phyloP scores from a whole-genome alignment of 2,797 vertebrate genomes.

The Sylvilagus floridanus region DNA sequence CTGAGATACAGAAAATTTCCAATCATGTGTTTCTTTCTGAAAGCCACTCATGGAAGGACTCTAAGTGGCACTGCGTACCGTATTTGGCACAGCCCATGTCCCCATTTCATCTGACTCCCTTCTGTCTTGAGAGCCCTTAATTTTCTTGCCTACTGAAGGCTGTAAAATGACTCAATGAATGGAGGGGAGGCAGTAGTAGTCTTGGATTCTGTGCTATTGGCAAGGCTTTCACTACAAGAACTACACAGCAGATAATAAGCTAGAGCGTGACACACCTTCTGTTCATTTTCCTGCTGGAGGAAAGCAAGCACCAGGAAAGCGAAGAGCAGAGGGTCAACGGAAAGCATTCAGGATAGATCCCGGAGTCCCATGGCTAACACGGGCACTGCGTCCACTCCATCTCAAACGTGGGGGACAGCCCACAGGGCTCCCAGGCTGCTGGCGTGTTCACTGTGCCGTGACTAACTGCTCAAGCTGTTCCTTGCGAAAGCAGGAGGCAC shows the following conservation, averaged over 20 bases:
- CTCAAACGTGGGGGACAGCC: not conserved
- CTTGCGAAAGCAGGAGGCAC: not conserved
- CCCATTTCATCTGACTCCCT: not conserved
- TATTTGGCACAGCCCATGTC: not conserved
- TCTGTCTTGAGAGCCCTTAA: conserved; percentile 10
- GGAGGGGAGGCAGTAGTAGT: not conserved
- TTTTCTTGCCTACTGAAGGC: conserved; percentile 26
- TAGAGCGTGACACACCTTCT: not conserved
- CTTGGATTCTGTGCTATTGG: not conserved
- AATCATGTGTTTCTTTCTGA: not conserved
- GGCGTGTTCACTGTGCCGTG: not conserved
- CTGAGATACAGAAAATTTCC: not conserved
- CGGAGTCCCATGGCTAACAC: fast-evolving
- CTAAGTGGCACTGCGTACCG: fast-evolving
- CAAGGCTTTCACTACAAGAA: conserved; percentile 10
- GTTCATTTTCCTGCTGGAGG: conserved; percentile 32
- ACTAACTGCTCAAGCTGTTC: not conserved
- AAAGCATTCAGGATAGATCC: not conserved
- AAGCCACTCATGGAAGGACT: not conserved
- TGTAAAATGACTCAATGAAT: conserved; percentile 16
- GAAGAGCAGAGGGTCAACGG: not conserved
- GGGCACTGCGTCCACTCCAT: not conserved
- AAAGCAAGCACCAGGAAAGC: not conserved
- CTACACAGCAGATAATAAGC: not conserved
- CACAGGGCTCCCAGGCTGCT: fast-evolving